These are phyloP conservation scores for Pelosia muscerda DNA, from an alignment of 2,888 invertebrate genomes.

Conservation along the genomic window DNA sequence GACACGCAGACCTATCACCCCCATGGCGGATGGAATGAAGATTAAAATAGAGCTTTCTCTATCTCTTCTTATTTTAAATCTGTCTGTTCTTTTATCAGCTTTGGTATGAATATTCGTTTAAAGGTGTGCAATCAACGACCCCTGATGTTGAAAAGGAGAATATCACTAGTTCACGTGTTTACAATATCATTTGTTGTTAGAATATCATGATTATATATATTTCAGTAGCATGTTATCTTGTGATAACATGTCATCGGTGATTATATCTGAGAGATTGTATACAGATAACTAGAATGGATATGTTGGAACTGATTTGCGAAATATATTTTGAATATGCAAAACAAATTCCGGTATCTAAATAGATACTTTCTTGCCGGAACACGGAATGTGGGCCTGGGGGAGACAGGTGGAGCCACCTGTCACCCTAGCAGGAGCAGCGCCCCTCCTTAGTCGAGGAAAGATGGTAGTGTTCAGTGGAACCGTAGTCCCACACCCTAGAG, in stretches of 20 bases:
- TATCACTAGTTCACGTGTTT: background rate
- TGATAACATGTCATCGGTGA: background rate
- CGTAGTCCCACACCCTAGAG: too few relatives aligned
- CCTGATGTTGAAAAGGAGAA: background rate
- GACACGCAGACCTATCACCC: background rate
- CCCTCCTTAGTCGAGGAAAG: too few relatives aligned
- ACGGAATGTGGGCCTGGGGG: too few relatives aligned
- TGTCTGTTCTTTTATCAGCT: too few relatives aligned
- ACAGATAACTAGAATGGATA: background rate
- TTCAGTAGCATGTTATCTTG: conserved; percentile 3
- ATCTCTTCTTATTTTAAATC: too few relatives aligned
- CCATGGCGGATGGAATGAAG: background rate
- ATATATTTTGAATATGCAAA: background rate
- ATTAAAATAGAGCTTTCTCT: too few relatives aligned
- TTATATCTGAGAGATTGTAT: background rate
- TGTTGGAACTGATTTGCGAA: background rate
- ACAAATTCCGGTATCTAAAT: too few relatives aligned
- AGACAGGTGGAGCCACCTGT: too few relatives aligned
- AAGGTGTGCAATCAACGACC: background rate
- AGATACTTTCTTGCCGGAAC: too few relatives aligned
- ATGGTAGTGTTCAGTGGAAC: too few relatives aligned
- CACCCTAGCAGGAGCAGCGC: too few relatives aligned
- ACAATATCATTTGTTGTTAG: background rate
- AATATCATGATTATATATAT: conserved; percentile 10
- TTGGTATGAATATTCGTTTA: background rate